Base-by-base conservation (phyloP, 2,888 invertebrate genomes). In the Ormyrus rosae region DNA sequence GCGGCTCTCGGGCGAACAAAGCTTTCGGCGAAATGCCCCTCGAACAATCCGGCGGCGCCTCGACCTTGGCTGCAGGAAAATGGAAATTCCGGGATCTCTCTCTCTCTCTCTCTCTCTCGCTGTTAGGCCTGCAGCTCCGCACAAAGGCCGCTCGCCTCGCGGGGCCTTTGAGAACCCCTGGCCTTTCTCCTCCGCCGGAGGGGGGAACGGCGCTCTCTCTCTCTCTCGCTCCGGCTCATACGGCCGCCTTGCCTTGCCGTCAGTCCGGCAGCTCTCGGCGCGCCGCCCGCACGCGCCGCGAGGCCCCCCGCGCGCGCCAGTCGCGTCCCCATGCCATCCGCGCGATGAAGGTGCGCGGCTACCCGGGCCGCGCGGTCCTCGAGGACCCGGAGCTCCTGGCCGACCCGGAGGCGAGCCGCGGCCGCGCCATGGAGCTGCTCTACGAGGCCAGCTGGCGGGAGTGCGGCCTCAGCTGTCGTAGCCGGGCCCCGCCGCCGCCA, bases 361-460 rank as follows among this genome's bases (percentile, higher is more conserved):
- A 96, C 91, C 96, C 96, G 63, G 96, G 96, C 84, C 95, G 95
- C 91, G 96, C 95, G 84, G 96, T 96, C 88, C 86, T 92, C 73
- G 91, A 92, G 83, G 93, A 93, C 81, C 93, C 94, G 78, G 91
- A 93, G 90, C 88, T 94, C 81, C 92, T 94, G 78, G 93, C 95
- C 92, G 96, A 96, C 90, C 94, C 94, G 89, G 94, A 94, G 87
- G 93, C 94, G 84, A 93, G 94, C 63, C 93, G 93, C 85, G 94
- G 94, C 84, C 93, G 93, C 85, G 94, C 94, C 84, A 95, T 95
- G 95, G 95, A 95, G 86, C 93, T 95, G 70, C 93, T 96, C 67
- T 96, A 96, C 90, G 96, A 96, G 86, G 96, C 96, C 53, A 96
- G 96, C 89, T 96, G 96, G 96, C 93, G 95, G 82, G 95, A 96